These are phyloP conservation scores for Carcina quercana DNA, from an alignment of 2,888 invertebrate species.

Conservation along the genomic window DNA sequence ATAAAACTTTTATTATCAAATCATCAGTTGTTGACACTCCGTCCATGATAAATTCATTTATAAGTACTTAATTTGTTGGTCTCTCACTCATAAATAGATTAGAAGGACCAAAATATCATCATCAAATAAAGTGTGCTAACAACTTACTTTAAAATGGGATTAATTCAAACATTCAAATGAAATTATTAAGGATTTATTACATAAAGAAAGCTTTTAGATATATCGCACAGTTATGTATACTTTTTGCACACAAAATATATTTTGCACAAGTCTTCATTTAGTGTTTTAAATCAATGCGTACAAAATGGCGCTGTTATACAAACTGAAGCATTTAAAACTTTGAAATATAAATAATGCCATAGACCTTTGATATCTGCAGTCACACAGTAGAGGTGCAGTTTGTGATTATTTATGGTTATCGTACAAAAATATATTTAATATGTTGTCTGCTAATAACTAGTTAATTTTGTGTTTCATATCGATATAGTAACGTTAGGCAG, in stretches of 20 bases:
- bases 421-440: constrained; percentile 56
- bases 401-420: too few relatives aligned
- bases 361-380: constrained; percentile 19
- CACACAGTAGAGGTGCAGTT: too few relatives aligned
- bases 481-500: too few relatives aligned
- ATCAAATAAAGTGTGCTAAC: too few relatives aligned
- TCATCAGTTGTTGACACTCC: constrained; percentile 63
- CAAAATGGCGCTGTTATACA: constrained; percentile 19
- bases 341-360: constrained; percentile 34
- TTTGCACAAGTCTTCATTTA: neutral
- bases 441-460: constrained; percentile 53
- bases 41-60: constrained; percentile 59
- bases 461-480: constrained; percentile 51
- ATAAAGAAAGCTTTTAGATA: too few relatives aligned
- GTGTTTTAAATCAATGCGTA: constrained; percentile 14
- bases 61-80: constrained; percentile 68
- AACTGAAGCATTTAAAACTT: constrained; percentile 38
- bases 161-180: too few relatives aligned
- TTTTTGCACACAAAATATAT: neutral
- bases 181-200: too few relatives aligned
- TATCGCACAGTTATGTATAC: neutral
- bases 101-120: too few relatives aligned
- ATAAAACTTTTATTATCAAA: too few relatives aligned
- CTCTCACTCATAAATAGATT: constrained; percentile 26
- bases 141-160: too few relatives aligned